Conservation (phyloP, 2,888 invertebrate genomes). For the Mythimna impura region DNA sequence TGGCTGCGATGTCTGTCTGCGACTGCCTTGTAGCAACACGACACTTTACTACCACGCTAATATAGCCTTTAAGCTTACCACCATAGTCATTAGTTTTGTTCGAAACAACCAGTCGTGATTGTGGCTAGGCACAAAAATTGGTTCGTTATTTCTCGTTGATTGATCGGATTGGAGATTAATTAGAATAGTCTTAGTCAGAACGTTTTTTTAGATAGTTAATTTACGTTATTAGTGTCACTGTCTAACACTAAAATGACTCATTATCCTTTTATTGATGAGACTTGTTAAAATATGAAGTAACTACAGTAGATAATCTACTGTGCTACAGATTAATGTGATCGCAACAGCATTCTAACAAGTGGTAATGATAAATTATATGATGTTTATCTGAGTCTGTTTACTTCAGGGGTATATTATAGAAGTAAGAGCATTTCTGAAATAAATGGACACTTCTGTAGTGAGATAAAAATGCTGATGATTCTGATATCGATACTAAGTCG, state of each 20-base stretch:
- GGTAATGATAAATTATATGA: too few relatives aligned
- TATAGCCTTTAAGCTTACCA: conserved; percentile 55
- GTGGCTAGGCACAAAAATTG: conserved; percentile 63
- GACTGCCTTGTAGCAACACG: conserved; percentile 71
- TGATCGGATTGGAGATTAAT: conserved; percentile 54
- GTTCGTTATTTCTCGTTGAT: conserved; percentile 64
- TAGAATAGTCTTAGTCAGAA: conserved; percentile 44
- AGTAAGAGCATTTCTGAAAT: too few relatives aligned
- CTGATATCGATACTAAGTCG: too few relatives aligned
- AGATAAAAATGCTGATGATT: too few relatives aligned
- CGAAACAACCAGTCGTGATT: conserved; percentile 51
- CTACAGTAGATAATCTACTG: background rate
- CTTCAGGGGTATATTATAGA: too few relatives aligned
- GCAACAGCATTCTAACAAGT: too few relatives aligned
- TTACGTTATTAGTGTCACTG: background rate
- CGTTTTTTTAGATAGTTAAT: conserved; percentile 3
- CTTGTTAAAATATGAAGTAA: background rate
- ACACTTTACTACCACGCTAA: conserved; percentile 66
- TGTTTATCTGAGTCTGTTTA: too few relatives aligned
- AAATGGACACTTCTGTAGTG: too few relatives aligned
- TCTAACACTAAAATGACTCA: background rate
- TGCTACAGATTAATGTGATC: background rate
- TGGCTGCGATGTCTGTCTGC: conserved; percentile 82
- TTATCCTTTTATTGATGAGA: background rate
- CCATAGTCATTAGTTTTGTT: conserved; percentile 41